phyloP scores from a whole-genome alignment of 2,797 vertebrate species.

The Manis javanica region DNA sequence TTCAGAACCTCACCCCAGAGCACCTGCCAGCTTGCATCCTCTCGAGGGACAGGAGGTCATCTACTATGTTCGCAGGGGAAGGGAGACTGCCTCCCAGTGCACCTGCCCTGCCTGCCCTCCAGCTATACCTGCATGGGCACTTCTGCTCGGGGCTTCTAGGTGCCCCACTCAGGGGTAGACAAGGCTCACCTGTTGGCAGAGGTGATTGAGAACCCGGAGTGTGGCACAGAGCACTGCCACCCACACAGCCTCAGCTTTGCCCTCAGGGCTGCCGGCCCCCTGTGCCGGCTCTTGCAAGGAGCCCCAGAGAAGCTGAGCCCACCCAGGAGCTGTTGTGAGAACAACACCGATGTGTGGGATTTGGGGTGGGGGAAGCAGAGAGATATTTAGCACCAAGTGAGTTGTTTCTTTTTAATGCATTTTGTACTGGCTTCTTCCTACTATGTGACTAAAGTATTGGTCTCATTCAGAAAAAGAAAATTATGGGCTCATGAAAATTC shows the following conservation, averaged over 20 bases:
- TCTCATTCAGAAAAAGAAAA: background rate
- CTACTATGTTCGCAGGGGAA: constrained; percentile 85
- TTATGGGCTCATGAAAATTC: constrained; percentile 13
- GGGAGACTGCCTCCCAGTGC: constrained; percentile 88
- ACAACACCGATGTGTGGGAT: no score
- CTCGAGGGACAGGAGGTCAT: constrained; percentile 92
- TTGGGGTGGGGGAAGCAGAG: background rate
- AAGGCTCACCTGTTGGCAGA: constrained; percentile 92
- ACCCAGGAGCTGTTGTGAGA: background rate
- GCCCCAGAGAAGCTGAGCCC: constrained; percentile 80
- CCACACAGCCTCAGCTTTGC: constrained; percentile 89
- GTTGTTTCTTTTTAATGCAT: background rate
- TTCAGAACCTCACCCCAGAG: background rate
- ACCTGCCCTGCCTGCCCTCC: constrained; percentile 95
- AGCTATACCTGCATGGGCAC: constrained; percentile 94
- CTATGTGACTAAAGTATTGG: constrained; percentile 56
- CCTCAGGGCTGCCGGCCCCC: constrained; percentile 87
- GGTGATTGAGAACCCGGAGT: constrained; percentile 92
- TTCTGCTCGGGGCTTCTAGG: constrained; percentile 92
- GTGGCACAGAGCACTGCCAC: constrained; percentile 87
- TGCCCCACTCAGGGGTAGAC: constrained; percentile 89
- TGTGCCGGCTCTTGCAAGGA: constrained; percentile 89
- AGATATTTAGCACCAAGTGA: constrained; percentile 13
- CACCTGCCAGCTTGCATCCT: background rate
- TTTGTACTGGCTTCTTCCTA: constrained; percentile 35